These are phyloP conservation scores for Mnemiopsis leidyi DNA, from an alignment of 37 sponge, comb jelly and placozoan genomes.

Conservation along the genomic window DNA sequence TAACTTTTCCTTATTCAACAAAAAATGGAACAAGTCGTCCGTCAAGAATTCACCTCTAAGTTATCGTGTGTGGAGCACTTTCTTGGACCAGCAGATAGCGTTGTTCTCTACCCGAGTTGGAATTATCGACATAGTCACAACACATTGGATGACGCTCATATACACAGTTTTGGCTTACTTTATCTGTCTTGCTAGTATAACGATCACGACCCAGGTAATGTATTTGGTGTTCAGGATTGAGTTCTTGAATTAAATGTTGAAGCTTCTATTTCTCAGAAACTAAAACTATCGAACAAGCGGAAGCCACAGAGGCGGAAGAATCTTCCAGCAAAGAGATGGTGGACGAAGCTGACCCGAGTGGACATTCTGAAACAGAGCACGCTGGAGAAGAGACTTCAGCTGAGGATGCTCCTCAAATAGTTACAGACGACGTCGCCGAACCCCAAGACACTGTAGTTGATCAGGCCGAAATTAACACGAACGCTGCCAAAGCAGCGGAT, in stretches of 20 bases:
- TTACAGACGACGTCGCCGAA: not conserved
- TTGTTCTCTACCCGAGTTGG: too few species aligned
- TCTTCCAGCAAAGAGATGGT: not conserved
- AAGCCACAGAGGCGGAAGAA: not conserved
- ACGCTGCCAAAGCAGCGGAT: not conserved
- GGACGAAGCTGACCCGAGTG: not conserved
- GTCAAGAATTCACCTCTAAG: too few species aligned
- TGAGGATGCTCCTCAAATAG: not conserved
- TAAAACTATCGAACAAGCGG: constrained; percentile 21
- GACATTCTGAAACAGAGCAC: not conserved
- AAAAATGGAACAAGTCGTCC: too few species aligned
- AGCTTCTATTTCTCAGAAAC: constrained; percentile 58
- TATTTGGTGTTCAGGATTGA: not conserved
- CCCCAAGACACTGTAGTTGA: not conserved
- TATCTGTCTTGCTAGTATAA: not conserved
- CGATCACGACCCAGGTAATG: constrained; percentile 17
- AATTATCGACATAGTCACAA: too few species aligned
- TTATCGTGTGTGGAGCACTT: too few species aligned
- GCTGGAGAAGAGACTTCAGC: not conserved
- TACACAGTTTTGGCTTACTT: not conserved
- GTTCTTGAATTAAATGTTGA: constrained; percentile 25
- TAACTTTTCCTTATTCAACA: too few species aligned
- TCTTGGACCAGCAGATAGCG: too few species aligned
- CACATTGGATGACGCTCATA: too few species aligned
- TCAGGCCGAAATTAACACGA: not conserved